Percentiles rank a stretch among this genome's conserved stretches.
Evolutionary conservation across 2,888 invertebrate genomes (phyloP).

Genomic region (Philereme vetulata): DNA sequence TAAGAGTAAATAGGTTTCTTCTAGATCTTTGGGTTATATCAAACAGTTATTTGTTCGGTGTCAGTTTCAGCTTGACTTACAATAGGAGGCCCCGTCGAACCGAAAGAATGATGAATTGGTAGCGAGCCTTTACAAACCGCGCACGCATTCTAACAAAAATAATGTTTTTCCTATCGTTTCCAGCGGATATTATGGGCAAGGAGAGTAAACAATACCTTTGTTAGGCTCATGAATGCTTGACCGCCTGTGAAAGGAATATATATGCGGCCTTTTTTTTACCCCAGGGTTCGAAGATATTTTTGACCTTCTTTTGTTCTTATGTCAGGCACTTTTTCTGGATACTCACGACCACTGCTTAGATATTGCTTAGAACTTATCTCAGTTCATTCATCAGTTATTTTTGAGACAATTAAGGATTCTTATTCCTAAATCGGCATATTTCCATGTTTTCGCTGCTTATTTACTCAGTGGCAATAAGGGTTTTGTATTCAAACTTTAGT

Average conservation of each 20-base stretch:
- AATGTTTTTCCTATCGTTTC: conserved; percentile 33
- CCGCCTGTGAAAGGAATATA: conserved; percentile 52
- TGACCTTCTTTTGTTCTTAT: conserved; percentile 31
- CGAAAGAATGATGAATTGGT: conserved; percentile 27
- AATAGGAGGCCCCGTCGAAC: conserved; percentile 9
- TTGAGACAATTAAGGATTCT: too few species aligned
- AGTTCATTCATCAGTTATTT: too few species aligned
- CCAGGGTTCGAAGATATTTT: conserved; percentile 12
- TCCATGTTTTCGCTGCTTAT: too few species aligned
- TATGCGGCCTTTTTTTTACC: conserved; percentile 29
- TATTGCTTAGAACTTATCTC: not conserved
- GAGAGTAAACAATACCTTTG: conserved; percentile 45
- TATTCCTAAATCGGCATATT: too few species aligned
- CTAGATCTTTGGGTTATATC: too few species aligned
- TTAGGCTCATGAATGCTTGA: conserved; percentile 43
- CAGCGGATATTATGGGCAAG: conserved; percentile 29
- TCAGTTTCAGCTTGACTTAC: conserved; percentile 3
- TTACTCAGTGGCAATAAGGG: too few species aligned
- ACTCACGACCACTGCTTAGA: not conserved
- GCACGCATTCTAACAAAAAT: conserved; percentile 24
- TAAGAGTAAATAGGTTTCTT: too few species aligned
- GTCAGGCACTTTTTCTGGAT: conserved; percentile 14
- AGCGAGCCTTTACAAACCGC: conserved; percentile 18
- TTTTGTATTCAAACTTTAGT: too few species aligned
- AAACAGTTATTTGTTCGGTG: too few species aligned